Evolutionary conservation across 1,140 invertebrate genomes (phyloP), one percentile per base, ranked within the genome.

Genomic region (Calephelis virginiensis): DNA sequence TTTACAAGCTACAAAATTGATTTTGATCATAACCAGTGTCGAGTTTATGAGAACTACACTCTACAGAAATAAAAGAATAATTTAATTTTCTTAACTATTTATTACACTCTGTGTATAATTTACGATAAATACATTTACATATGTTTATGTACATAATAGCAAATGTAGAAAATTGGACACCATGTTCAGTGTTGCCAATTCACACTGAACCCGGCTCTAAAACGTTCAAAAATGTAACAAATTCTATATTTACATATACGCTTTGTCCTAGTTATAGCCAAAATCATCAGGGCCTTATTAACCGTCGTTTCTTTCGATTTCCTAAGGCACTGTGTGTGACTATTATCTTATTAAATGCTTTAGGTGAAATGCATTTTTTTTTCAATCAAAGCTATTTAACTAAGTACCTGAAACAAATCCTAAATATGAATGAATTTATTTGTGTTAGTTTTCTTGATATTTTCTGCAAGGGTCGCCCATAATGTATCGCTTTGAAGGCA

Each of bases 21-120:
- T 43, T 43, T 43, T 43, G 8, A 9, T 43, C 40, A 43, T 6
- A 43, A 43, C 40, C 40, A 43, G 28, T 28, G 28, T 28, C 28
- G 28, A 28, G 28, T 28, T 17, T 28, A 28, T 43, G 40, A 14
- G 49, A n/a, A 50, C 5, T n/a, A 50, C 13, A 50, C 48, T 13
- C 48, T 14, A 56, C 28, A 37, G 17, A 37, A 56, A 56, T 56
- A 28, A 56, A 37, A 56, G 10, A 56, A 56, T 11, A 28, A 11
- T 14, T 56, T 28, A 56, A 37, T 66, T 79, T 83, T 84, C 86
- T 87, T 89, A 89, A 78, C 80, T 83, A 90, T 90, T 87, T 87
- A 89, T 85, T 89, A 86, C 81, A 85, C 84, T 80, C 76, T 82
- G 83, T 86, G 79, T 89, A 89, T 89, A 87, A 86, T 89, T 89